phyloP scores from a whole-genome alignment of 2,797 vertebrate species.

The Bradypus variegatus region DNA sequence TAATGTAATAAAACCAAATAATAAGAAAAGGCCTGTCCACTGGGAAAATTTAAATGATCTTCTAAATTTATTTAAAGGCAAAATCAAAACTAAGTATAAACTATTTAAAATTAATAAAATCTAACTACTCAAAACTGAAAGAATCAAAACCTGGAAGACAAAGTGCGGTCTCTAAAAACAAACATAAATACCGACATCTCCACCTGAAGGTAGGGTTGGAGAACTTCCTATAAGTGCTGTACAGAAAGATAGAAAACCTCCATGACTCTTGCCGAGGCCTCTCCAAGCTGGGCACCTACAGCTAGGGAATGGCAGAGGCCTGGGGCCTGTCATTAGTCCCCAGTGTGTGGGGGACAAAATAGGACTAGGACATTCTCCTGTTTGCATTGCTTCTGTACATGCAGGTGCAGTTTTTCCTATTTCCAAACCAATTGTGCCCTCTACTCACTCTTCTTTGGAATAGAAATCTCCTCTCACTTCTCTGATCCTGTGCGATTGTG shows the following conservation, averaged over 20 bases:
- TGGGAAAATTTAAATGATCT: too few species aligned
- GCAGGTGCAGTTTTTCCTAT: slow-evolving; percentile 67
- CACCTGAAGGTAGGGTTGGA: slow-evolving; percentile 89
- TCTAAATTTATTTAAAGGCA: too few species aligned
- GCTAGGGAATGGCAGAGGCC: slow-evolving; percentile 72
- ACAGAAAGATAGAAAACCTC: slow-evolving; percentile 64
- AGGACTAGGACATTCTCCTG: slow-evolving; percentile 68
- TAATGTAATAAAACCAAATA: too few species aligned
- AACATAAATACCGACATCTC: slow-evolving; percentile 86
- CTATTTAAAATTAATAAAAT: too few species aligned
- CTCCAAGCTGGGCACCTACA: slow-evolving; percentile 86
- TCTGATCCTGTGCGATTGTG: slow-evolving; percentile 56
- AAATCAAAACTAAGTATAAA: too few species aligned
- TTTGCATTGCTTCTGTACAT: slow-evolving; percentile 73
- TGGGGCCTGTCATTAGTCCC: slow-evolving; percentile 70
- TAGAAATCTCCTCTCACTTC: slow-evolving; percentile 57
- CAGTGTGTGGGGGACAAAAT: slow-evolving; percentile 65
- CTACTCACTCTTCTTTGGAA: slow-evolving; percentile 63
- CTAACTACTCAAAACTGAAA: slow-evolving; percentile 42
- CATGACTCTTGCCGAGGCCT: slow-evolving; percentile 92
- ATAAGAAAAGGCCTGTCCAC: too few species aligned
- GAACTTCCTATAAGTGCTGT: slow-evolving; percentile 89
- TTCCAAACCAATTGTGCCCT: slow-evolving; percentile 71
- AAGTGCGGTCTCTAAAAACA: slow-evolving; percentile 77
- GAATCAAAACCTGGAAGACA: slow-evolving; percentile 83